Percentiles rank a stretch among this genome's conserved stretches.
These are phyloP conservation scores for Erethizon dorsatum DNA, from an alignment of 2,797 vertebrate genomes.

Conservation along the genomic window DNA sequence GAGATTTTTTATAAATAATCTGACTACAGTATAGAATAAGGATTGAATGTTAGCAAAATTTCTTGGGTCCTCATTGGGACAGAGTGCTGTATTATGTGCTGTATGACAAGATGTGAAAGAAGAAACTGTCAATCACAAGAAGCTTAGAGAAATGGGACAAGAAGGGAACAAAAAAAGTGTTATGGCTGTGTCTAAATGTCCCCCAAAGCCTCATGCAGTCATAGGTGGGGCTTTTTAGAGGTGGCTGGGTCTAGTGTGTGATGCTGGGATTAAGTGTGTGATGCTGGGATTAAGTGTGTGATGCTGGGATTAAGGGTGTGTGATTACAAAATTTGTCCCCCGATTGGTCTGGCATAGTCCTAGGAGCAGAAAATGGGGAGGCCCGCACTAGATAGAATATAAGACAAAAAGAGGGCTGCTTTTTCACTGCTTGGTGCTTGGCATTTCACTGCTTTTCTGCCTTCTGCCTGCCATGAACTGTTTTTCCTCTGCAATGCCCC, in stretches of 20 bases:
- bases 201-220: neutral
- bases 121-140: neutral
- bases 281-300: neutral
- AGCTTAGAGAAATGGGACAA: neutral
- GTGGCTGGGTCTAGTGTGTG: neutral
- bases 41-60: neutral
- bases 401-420: neutral
- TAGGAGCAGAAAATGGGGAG: no score
- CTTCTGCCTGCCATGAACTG: neutral
- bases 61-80: neutral
- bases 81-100: neutral
- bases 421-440: neutral
- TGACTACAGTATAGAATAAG: neutral
- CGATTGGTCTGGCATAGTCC: neutral
- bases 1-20: constrained; percentile 10
- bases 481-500: neutral
- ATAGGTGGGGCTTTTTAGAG: neutral
- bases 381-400: neutral
- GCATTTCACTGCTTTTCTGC: neutral
- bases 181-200: neutral
- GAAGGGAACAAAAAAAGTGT: neutral
- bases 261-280: neutral
- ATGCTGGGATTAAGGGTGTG: neutral
- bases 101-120: neutral
- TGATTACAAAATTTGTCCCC: neutral